Base-by-base conservation (phyloP, 1,140 invertebrate genomes). In the Sweltsa coloradensis region DNA sequence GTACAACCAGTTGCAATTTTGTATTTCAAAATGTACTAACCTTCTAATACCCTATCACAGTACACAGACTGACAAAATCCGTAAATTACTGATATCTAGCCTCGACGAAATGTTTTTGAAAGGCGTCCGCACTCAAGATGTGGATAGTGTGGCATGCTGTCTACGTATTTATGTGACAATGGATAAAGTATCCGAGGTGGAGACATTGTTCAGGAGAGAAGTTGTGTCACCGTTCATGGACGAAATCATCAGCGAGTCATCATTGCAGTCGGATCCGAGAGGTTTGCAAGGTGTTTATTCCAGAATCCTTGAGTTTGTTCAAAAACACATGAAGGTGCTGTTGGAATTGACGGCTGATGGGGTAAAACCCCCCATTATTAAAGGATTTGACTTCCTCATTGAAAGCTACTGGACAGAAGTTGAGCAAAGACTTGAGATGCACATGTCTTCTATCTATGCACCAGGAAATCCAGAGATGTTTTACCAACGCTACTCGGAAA, bases 361-460 rank as follows among this genome's bases (percentile, higher is more conserved):
- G 43, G 75, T 77, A 42, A 72, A 76, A 60, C 46, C 57, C 50
- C 51, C 56, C 39, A 64, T 64, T 49, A 68, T 81, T n/a, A 74
- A 76, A 53, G 84, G 81, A 13, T 92, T 85, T 62, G 85, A 89
- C 61, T 92, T 95, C 64, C 63, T 93, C 40, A 76, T 90, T 0
- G 85, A 89, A 63, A 83, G 87, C 63, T 88, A 89, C 60, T 95
- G 89, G 89, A 75, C 80, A 24, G 88, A 93, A 68, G 72, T 94
- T 18, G 79, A 83, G 60, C 74, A 76, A 55, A 75, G 85, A 50
- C 72, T 91, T 47, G 79, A 86, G 57, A 70, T 81, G 27, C 75
- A 85, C 60, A 67, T 89, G 56, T 74, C 83, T 18, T 79, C 80
- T 1, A 86, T 95, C 54, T 94, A 90, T 72, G 85, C 87, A 9